A percentile compares a stretch with the other conserved stretches of the same genome.
Evolutionary conservation across 1,140 invertebrate species (phyloP).

Genomic region (Leptinotarsa lineolata): DNA sequence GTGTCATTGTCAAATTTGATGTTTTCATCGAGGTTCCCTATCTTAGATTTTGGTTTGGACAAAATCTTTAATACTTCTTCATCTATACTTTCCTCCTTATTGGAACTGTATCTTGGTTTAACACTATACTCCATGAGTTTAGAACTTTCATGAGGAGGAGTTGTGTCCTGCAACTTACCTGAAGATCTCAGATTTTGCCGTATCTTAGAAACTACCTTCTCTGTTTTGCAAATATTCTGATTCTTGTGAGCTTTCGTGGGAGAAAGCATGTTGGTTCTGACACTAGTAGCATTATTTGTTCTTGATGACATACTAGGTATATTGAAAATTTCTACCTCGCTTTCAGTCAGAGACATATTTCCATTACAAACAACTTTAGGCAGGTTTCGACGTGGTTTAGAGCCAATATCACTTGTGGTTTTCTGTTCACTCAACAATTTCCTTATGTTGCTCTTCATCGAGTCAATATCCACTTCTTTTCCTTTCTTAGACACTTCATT

Average conservation of each 20-base stretch:
- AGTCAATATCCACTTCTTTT: constrained; percentile 1
- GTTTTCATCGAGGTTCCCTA: neutral
- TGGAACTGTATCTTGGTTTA: neutral
- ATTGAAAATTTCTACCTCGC: constrained; percentile 10
- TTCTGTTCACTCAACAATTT: constrained; percentile 16
- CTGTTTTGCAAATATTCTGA: neutral
- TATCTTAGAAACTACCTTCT: neutral
- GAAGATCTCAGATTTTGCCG: neutral
- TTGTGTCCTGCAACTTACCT: neutral
- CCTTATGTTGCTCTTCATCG: neutral
- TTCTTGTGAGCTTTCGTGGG: neutral
- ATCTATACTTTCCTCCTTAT: neutral
- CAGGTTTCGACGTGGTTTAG: neutral
- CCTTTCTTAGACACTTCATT: neutral
- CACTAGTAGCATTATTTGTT: neutral
- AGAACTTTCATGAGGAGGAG: neutral
- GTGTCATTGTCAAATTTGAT: neutral
- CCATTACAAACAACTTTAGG: constrained; percentile 7
- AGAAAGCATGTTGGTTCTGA: neutral
- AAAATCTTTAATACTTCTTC: neutral
- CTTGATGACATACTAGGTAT: neutral
- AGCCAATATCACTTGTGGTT: neutral
- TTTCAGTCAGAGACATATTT: neutral
- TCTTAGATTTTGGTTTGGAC: neutral
- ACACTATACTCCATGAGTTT: neutral